Evolutionary conservation across 2,113 vertebrate genomes (phyloP), one percentile per base, ranked within the genome.

Genomic region (Agelaius tricolor): DNA sequence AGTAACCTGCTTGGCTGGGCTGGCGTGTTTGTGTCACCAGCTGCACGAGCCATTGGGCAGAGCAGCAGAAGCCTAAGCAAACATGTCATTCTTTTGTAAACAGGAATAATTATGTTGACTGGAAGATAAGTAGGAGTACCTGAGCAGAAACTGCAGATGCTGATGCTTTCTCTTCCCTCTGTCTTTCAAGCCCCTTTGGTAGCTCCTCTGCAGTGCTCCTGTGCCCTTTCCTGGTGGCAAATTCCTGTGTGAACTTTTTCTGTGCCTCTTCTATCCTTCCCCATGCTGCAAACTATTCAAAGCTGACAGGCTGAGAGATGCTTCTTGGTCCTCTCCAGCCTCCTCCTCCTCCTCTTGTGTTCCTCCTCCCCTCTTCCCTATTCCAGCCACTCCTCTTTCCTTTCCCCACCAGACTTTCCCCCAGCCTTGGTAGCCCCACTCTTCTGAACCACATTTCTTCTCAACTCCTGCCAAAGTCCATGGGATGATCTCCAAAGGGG

Each of bases 131-230:
- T 3, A 37, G 66, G 61, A 92, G 65, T 43, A 89, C 26, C 82
- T 5, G 41, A 76, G 68, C 43, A 83, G 74, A 86, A 77, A 23
- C 10, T 23, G 13, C 55, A 62, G 72, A 16, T 27, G 7, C 14
- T 35, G 30, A 20, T 49, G 47, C 26, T 82, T 68, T 73, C 28
- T 59, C 21, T 73, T 44, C 46, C 37, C 22, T 55, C 39, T 47
- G 31, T 43, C 47, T 88, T 82, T 84, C 76, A 52, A 7, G 26
- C 9, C 9, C 6, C 44, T 27, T 33, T 17, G 35, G 15, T n/a
- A n/a, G 37, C 31, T 79, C 17, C 13, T 82, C 16, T 51, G 39
- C 0, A 0, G 4, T 44, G 10, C 49, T 75, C 21, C 46, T 37
- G 15, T 55, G 33, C 31, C 33, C 28, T 66, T 27, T 78, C 30